Evolutionary conservation across 2,113 vertebrate species (phyloP).

Genomic region (Turdus rufiventris): DNA sequence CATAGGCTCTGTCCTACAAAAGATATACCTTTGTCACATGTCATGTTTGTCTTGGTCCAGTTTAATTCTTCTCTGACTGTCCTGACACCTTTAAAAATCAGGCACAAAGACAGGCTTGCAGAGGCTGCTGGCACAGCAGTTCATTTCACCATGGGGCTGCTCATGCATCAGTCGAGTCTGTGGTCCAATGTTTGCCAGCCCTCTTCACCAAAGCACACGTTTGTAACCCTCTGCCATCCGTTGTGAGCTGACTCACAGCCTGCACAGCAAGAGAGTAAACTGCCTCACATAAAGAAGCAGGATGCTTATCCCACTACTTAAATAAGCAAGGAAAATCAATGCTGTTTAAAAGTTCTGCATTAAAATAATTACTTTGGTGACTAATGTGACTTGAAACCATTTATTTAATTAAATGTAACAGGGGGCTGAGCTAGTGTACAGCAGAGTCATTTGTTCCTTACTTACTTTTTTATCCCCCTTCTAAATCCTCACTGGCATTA

Average conservation of each 20-base stretch:
- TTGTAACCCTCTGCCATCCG: not conserved
- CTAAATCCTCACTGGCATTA: not conserved
- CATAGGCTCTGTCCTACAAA: not conserved
- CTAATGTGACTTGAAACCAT: not conserved
- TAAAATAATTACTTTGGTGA: not conserved
- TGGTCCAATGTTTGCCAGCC: accelerated
- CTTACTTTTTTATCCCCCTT: not conserved
- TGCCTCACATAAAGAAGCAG: not conserved
- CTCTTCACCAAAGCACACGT: not conserved
- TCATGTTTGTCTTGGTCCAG: not conserved
- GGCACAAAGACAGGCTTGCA: not conserved
- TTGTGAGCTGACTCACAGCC: not conserved
- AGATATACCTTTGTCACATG: not conserved
- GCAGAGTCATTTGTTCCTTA: not conserved
- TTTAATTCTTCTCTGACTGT: not conserved
- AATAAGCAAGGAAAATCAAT: not conserved
- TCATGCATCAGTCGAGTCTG: not conserved
- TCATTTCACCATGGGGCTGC: not conserved
- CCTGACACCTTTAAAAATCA: not conserved
- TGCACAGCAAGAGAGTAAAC: not conserved
- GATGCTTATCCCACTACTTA: not conserved
- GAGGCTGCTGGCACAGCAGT: not conserved
- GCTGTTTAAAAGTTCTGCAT: not conserved
- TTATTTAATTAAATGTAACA: not conserved
- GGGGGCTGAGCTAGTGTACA: not conserved